phyloP scores from a whole-genome alignment of 2,113 vertebrate genomes.

The Pteropus alecto region DNA sequence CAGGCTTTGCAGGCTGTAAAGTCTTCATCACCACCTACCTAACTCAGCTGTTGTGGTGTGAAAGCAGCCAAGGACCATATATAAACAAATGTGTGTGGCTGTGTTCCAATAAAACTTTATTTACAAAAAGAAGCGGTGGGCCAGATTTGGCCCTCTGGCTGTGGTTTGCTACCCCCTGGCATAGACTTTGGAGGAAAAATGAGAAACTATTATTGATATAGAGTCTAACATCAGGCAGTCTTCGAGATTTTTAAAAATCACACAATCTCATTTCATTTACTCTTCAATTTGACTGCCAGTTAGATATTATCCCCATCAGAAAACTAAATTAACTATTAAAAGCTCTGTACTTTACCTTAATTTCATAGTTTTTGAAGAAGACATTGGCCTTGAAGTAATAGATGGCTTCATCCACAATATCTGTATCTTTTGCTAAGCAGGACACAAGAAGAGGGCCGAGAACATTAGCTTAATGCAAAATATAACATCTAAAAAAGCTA shows the following conservation, averaged over 20 bases:
- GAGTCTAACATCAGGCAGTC: background rate
- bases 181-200: background rate
- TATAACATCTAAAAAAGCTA: background rate
- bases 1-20: background rate
- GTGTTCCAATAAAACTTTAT: background rate
- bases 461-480: conserved; percentile 49
- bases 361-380: conserved; percentile 99
- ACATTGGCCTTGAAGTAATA: conserved; percentile 99
- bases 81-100: background rate
- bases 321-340: background rate
- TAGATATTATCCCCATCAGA: background rate
- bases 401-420: conserved; percentile 98
- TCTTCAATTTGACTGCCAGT: background rate
- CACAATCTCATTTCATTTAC: background rate
- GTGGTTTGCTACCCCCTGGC: background rate
- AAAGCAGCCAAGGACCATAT: background rate
- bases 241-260: background rate
- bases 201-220: background rate
- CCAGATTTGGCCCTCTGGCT: background rate
- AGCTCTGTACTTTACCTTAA: conserved; percentile 88
- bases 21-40: background rate
- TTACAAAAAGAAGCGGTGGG: background rate
- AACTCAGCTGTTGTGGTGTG: background rate
- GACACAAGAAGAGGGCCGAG: conserved; percentile 32
- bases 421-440: conserved; percentile 91